Base-by-base conservation (phyloP, 2,888 invertebrate genomes). In the Argynnis bischoffii region DNA sequence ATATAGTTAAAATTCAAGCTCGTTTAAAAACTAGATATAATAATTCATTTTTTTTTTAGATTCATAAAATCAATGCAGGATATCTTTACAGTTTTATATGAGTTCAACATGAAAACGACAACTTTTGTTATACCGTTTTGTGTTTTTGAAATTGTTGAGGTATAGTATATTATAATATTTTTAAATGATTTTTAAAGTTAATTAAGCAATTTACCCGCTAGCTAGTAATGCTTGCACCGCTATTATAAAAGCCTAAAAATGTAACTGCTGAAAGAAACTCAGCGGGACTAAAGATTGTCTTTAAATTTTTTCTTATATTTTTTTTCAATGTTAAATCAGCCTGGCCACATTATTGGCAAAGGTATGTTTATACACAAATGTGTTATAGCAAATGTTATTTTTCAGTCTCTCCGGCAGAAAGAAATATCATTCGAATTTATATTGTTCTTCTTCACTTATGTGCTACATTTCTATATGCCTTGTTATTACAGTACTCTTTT, bases 401-500 rank as follows among this genome's bases (percentile, higher is more conserved):
- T 83, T 41, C 80, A 88, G 89, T 81, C 82, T 41, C 66, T 83
- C 18, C 78, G 77, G 18, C 57, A 75, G 31, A 74, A 75, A 16
- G 76, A 75, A 56, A 61, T 87, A 1, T 85, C 83, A 59, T 60
- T 86, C 21, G 89, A 90, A 69, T 90, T 88, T 67, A 74, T 81
- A 8, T 80, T 80, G 31, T 85, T 85, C 72, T 84, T 82, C 63
- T 63, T 74, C 13, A 81, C 78, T 5, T 69, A 75, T 35, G 72
- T 81, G 50, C 66, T 87, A 53, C 84, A 87, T 71, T 87, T 87
- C 63, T 84, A 79, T 64, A 78, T 87, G 59, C 90, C 90, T 0
- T 89, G 88, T 70, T 88, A 85, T 71, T 90, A 84, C 69, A 85
- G 90, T 63, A 83, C 89, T 67, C 72, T 84, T n/a, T 77, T 91